A percentile compares a stretch with the other conserved stretches of the same genome.
Conservation (phyloP, 1,140 invertebrate genomes). For the Zaprionus nigranus region DNA sequence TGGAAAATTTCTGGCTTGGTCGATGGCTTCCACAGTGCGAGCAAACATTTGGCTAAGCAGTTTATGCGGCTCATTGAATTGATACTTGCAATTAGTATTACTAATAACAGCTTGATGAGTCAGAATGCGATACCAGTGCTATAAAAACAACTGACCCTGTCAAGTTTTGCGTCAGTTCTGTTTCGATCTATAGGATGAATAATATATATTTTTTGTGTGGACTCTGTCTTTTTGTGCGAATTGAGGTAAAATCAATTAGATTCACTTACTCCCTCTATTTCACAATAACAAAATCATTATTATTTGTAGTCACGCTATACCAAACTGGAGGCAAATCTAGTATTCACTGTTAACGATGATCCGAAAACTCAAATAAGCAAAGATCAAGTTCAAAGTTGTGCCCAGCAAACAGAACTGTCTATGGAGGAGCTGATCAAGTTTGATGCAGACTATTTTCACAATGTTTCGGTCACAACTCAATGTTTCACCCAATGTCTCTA, state of each 20-base stretch:
- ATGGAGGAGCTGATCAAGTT: background rate
- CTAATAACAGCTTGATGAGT: slow-evolving; percentile 15
- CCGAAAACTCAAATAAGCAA: background rate
- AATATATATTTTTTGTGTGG: background rate
- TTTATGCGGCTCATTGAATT: slow-evolving; percentile 66
- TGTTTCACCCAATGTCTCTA: background rate
- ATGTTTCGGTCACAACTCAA: background rate
- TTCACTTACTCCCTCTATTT: background rate
- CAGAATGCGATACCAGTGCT: background rate
- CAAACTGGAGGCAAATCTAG: background rate
- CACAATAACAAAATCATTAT: no score
- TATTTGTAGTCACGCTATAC: background rate
- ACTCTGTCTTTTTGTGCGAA: background rate
- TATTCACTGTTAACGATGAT: background rate
- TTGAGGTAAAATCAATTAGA: background rate
- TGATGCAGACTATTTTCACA: background rate
- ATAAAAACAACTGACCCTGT: background rate
- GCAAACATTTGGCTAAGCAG: slow-evolving; percentile 33
- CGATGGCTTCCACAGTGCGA: slow-evolving; percentile 26
- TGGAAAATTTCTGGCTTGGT: slow-evolving; percentile 23
- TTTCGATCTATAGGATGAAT: background rate
- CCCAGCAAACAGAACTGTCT: background rate
- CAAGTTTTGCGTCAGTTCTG: background rate
- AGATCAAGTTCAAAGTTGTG: background rate
- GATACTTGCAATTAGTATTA: slow-evolving; percentile 63